These are phyloP conservation scores for Belonocnema kinseyi DNA, from an alignment of 1,140 invertebrate species.

Conservation along the genomic window DNA sequence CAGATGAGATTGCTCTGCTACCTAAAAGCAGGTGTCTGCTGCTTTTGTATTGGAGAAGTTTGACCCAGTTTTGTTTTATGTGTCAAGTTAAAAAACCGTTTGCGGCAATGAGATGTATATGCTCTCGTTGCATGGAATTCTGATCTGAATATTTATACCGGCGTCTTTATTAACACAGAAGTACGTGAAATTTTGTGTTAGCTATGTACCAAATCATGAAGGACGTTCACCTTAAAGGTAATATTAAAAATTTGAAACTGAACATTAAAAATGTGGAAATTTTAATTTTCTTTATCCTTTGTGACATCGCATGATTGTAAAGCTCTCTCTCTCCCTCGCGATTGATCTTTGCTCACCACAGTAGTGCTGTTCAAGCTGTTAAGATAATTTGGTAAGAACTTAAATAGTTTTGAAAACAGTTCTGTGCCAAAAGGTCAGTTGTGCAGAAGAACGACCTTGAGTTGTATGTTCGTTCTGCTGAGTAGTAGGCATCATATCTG, in stretches of 20 bases:
- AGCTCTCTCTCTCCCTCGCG: too few relatives aligned
- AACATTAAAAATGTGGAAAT: too few relatives aligned
- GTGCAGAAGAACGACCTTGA: slow-evolving; percentile 38
- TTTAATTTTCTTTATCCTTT: too few relatives aligned
- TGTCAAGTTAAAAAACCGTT: slow-evolving; percentile 30
- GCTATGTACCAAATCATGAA: not conserved
- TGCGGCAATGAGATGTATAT: slow-evolving; percentile 23
- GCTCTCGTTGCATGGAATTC: not conserved
- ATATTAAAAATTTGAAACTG: too few relatives aligned
- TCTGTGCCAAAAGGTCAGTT: not conserved
- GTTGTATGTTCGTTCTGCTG: slow-evolving; percentile 30
- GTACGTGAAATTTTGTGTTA: slow-evolving; percentile 11
- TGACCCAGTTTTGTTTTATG: slow-evolving; percentile 24
- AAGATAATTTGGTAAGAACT: too few relatives aligned
- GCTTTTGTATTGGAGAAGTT: not conserved
- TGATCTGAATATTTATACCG: slow-evolving; percentile 26
- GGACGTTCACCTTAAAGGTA: too few relatives aligned
- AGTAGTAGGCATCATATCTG: slow-evolving; percentile 34
- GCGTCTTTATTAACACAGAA: slow-evolving; percentile 8
- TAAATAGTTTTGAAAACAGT: not conserved
- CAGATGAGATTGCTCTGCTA: not conserved
- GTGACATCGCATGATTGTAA: too few relatives aligned
- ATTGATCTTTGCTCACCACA: too few relatives aligned
- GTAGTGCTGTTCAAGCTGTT: too few relatives aligned
- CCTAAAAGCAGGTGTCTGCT: slow-evolving; percentile 2